Conservation (phyloP, 2,888 invertebrate species). For the Sarcophaga rosellei region DNA sequence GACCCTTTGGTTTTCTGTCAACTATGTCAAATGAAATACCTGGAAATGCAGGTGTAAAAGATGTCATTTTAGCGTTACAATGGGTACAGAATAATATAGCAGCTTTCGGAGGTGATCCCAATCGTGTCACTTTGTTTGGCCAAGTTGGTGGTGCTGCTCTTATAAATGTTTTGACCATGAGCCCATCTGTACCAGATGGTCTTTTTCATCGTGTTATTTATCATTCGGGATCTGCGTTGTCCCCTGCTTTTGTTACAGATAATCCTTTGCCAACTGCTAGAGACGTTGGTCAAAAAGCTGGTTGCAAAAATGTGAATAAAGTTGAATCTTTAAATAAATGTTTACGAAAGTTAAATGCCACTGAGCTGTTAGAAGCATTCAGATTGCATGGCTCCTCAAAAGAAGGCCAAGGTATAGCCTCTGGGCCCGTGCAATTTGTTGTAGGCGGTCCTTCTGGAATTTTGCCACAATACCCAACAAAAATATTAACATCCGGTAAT, state of each 20-base stretch:
- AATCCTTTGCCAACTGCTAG: slow-evolving; percentile 78
- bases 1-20: slow-evolving; percentile 83
- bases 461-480: slow-evolving; percentile 78
- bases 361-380: slow-evolving; percentile 80
- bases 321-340: slow-evolving; percentile 78
- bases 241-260: slow-evolving; percentile 82
- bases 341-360: slow-evolving; percentile 78
- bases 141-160: slow-evolving; percentile 83
- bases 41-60: slow-evolving; percentile 83
- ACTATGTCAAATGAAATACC: slow-evolving; percentile 82
- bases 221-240: slow-evolving; percentile 82
- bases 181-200: slow-evolving; percentile 79
- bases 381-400: slow-evolving; percentile 75
- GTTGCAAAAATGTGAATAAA: slow-evolving; percentile 77
- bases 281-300: slow-evolving; percentile 78
- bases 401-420: slow-evolving; percentile 72
- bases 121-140: slow-evolving; percentile 82
- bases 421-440: slow-evolving; percentile 78
- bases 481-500: slow-evolving; percentile 75
- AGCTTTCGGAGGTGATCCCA: slow-evolving; percentile 82
- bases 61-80: slow-evolving; percentile 82
- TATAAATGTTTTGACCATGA: slow-evolving; percentile 81
- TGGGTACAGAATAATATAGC: slow-evolving; percentile 82
- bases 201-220: slow-evolving; percentile 83
- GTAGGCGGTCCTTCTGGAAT: slow-evolving; percentile 79